These are phyloP conservation scores for Achlya flavicornis DNA, from an alignment of 2,888 invertebrate species.

Conservation along the genomic window DNA sequence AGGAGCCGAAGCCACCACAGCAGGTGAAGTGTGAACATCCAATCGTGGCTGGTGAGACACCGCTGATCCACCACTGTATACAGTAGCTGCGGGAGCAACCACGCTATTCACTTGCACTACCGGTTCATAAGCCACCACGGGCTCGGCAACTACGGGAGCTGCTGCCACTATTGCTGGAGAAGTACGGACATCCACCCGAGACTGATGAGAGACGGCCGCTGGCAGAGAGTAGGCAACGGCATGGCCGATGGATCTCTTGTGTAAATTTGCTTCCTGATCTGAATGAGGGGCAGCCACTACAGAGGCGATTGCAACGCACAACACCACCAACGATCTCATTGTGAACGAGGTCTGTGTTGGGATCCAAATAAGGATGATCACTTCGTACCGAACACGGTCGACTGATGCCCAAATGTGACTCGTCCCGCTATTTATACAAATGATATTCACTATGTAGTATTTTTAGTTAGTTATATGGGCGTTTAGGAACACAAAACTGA, in stretches of 20 bases:
- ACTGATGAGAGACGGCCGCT: conserved; percentile 71
- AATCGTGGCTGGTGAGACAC: conserved; percentile 77
- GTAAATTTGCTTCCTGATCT: conserved; percentile 30
- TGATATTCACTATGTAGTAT: conserved; percentile 50
- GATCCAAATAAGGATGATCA: conserved; percentile 57
- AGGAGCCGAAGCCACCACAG: conserved; percentile 60
- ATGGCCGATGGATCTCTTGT: conserved; percentile 54
- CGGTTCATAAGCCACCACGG: conserved; percentile 37
- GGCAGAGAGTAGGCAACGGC: conserved; percentile 46
- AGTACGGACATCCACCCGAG: conserved; percentile 70
- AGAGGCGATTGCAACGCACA: conserved; percentile 60
- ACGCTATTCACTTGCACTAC: conserved; percentile 38
- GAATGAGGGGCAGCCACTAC: conserved; percentile 51
- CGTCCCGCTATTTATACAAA: conserved; percentile 67
- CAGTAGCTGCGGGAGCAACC: conserved; percentile 31
- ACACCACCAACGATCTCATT: conserved; percentile 76
- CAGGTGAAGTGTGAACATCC: conserved; percentile 54
- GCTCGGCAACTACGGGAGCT: conserved; percentile 34
- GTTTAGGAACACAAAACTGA: conserved; percentile 54
- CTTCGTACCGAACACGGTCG: conserved; percentile 60
- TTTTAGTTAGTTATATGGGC: conserved; percentile 52
- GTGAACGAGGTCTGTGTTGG: conserved; percentile 68
- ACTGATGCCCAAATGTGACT: conserved; percentile 53
- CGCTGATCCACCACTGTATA: conserved; percentile 54
- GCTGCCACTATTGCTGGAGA: conserved; percentile 50